Evolutionary conservation across 2,113 vertebrate genomes (phyloP).

Genomic region (Ptyas mucosa): DNA sequence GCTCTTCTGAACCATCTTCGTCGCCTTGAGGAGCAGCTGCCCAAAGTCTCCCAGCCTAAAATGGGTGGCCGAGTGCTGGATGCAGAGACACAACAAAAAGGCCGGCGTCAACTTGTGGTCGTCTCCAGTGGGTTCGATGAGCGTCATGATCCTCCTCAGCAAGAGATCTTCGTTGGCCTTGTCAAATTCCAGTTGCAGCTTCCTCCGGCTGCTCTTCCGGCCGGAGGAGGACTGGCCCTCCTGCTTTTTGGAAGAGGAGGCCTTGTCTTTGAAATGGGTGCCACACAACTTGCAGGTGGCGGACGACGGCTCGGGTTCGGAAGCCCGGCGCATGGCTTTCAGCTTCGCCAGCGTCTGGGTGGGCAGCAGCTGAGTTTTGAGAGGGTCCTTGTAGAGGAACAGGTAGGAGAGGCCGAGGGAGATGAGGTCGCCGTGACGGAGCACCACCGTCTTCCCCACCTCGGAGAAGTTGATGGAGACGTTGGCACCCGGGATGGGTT

Average conservation of each 20-base stretch:
- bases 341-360: conserved; percentile 80
- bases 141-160: conserved; percentile 81
- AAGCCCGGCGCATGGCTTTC: conserved; percentile 67
- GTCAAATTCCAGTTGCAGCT: conserved; percentile 84
- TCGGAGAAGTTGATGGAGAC: conserved; percentile 83
- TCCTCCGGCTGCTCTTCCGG: conserved; percentile 67
- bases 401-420: conserved; percentile 91
- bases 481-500: conserved; percentile 79
- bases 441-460: conserved; percentile 75
- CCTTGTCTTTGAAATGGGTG: conserved; percentile 63
- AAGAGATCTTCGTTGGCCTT: conserved; percentile 79
- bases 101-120: conserved; percentile 90
- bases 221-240: conserved; percentile 37
- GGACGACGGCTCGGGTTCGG: conserved; percentile 42
- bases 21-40: conserved; percentile 87
- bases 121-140: conserved; percentile 84
- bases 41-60: conserved; percentile 85
- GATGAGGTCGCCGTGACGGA: conserved; percentile 89
- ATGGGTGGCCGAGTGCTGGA: conserved; percentile 86
- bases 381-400: conserved; percentile 91
- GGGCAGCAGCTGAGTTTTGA: conserved; percentile 79
- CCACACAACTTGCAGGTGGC: conserved; percentile 80
- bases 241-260: conserved; percentile 6
- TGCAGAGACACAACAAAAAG: conserved; percentile 91
- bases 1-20: conserved; percentile 80